Evolutionary conservation across 2,113 vertebrate genomes (phyloP).

Genomic region (Sylvia atricapilla): DNA sequence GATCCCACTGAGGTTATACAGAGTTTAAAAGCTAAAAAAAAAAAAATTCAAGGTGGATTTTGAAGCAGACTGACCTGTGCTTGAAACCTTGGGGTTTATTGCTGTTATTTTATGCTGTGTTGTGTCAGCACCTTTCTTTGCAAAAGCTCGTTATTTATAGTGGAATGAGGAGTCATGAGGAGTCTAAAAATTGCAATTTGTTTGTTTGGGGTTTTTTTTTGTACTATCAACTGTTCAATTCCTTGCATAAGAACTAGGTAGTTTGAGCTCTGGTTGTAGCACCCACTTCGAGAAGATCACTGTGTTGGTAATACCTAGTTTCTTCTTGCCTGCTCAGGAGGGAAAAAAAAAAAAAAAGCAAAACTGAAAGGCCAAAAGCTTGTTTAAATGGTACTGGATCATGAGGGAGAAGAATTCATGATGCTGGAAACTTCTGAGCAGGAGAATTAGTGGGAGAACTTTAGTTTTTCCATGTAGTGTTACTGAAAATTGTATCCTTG

Average conservation of each 20-base stretch:
- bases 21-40: neutral
- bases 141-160: neutral
- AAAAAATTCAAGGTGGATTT: neutral
- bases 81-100: neutral
- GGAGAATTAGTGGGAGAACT: neutral
- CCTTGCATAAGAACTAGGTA: neutral
- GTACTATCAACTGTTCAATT: rapidly evolving
- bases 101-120: neutral
- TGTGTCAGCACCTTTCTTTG: neutral
- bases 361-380: neutral
- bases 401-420: neutral
- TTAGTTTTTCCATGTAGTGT: neutral
- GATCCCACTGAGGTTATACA: neutral
- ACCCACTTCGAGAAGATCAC: neutral
- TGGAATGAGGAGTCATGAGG: neutral
- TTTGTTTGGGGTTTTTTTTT: neutral
- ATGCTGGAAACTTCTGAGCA: neutral
- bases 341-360: rapidly evolving
- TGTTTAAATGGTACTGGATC: neutral
- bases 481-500: neutral
- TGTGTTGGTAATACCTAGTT: neutral
- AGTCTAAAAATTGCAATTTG: neutral
- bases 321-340: neutral
- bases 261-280: neutral
- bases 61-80: neutral